A percentile compares a stretch with the other conserved stretches of the same genome.
Evolutionary conservation across 2,113 vertebrate genomes (phyloP).

Genomic region (Menidia beryllina): DNA sequence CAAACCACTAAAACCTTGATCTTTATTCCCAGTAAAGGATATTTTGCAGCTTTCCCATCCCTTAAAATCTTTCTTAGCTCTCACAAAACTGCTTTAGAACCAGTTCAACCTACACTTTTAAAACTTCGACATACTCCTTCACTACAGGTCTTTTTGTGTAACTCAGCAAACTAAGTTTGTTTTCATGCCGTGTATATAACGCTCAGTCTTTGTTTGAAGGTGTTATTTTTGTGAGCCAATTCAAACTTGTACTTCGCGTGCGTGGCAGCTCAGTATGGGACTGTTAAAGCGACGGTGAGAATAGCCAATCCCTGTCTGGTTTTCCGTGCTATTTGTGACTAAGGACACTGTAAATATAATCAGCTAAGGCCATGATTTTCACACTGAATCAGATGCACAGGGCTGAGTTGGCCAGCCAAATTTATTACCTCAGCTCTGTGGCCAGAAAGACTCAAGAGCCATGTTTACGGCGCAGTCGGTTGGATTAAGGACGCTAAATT

Average conservation of each 20-base stretch:
- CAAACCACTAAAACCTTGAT: background rate
- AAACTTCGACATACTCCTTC: background rate
- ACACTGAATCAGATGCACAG: slow-evolving; percentile 58
- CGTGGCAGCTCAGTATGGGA: slow-evolving; percentile 17
- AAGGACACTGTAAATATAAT: slow-evolving; percentile 69
- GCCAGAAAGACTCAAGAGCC: slow-evolving; percentile 60
- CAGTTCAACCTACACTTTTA: slow-evolving; percentile 9
- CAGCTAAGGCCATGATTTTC: slow-evolving; percentile 56
- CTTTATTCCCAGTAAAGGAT: slow-evolving; percentile 34
- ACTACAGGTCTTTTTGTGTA: slow-evolving; percentile 2
- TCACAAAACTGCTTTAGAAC: slow-evolving; percentile 26
- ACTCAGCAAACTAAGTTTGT: slow-evolving; percentile 20
- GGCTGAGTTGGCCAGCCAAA: slow-evolving; percentile 50
- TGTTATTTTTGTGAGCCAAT: slow-evolving; percentile 28
- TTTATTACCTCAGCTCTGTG: slow-evolving; percentile 64
- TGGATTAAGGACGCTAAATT: slow-evolving; percentile 69
- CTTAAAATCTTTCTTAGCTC: slow-evolving; percentile 38
- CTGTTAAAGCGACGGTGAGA: slow-evolving; percentile 55
- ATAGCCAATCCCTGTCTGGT: slow-evolving; percentile 46
- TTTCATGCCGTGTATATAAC: background rate
- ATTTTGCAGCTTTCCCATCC: slow-evolving; percentile 45
- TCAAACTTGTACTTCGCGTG: slow-evolving; percentile 16
- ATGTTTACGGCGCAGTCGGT: slow-evolving; percentile 60
- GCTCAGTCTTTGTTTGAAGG: slow-evolving; percentile 18
- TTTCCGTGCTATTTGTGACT: slow-evolving; percentile 62